Percentiles rank a stretch among this genome's conserved stretches.
Conservation (phyloP, 2,888 invertebrate genomes). For the Netelia melanura region DNA sequence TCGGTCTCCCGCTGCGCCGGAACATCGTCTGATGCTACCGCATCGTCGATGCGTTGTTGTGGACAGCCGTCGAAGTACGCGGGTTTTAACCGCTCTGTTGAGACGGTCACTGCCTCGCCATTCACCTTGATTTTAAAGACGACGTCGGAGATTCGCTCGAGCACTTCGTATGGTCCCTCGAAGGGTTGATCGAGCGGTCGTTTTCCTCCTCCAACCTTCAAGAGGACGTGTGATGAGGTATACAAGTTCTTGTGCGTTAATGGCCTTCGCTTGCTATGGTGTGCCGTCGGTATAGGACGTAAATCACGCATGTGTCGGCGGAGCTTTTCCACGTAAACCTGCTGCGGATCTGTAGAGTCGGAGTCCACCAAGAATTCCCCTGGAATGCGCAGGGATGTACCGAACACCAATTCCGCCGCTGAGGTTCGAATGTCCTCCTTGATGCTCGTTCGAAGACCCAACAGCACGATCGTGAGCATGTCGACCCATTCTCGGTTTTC, state of each 20-base stretch:
- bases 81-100: conserved; percentile 2
- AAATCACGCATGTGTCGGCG: conserved; percentile 10
- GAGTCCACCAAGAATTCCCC: conserved; percentile 31
- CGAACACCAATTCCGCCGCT: conserved; percentile 21
- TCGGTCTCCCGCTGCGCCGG: not conserved
- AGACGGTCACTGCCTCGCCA: not conserved
- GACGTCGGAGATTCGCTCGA: conserved; percentile 8
- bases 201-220: not conserved
- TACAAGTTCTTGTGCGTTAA: conserved; percentile 29
- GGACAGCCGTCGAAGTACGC: not conserved
- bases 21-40: not conserved
- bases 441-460: conserved; percentile 74
- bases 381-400: conserved; percentile 16
- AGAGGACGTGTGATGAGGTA: not conserved
- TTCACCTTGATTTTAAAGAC: not conserved
- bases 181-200: conserved; percentile 29
- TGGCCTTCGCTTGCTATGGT: conserved; percentile 3
- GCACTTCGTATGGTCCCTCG: conserved; percentile 15
- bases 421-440: conserved; percentile 29
- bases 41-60: not conserved
- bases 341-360: conserved; percentile 19
- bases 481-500: not conserved
- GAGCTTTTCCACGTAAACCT: conserved; percentile 19
- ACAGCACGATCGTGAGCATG: conserved; percentile 69
- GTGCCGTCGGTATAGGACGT: conserved; percentile 4